These are phyloP conservation scores for Gila robusta DNA, from an alignment of 2,797 vertebrate species.

Conservation along the genomic window DNA sequence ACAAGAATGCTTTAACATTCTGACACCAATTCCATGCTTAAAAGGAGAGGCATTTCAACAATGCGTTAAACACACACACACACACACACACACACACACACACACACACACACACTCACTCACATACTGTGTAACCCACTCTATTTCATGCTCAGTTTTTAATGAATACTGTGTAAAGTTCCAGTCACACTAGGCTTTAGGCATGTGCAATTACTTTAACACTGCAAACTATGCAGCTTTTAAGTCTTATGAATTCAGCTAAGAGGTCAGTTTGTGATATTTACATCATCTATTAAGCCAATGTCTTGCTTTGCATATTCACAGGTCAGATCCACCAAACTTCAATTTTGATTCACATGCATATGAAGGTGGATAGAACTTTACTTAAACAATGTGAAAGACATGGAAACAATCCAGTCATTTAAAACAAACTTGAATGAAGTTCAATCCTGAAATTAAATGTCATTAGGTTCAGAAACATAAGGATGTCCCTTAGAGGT, in stretches of 20 bases:
- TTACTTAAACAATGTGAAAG: too few species aligned
- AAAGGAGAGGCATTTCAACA: not conserved
- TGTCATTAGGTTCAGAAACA: too few species aligned
- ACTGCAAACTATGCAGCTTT: not conserved
- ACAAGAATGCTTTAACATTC: not conserved
- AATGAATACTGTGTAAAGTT: slow-evolving; percentile 4
- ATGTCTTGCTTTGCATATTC: not conserved
- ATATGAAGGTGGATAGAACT: too few species aligned
- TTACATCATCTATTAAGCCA: not conserved
- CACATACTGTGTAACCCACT: not conserved
- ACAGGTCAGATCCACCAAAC: slow-evolving; percentile 4
- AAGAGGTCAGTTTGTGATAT: not conserved
- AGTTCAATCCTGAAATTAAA: too few species aligned
- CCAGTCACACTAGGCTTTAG: not conserved
- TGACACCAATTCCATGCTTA: not conserved
- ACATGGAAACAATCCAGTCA: too few species aligned
- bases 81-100: too few species aligned
- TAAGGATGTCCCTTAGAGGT: not conserved
- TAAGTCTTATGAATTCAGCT: not conserved
- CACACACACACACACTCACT: not conserved
- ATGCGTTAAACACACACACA: too few species aligned
- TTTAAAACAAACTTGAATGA: too few species aligned
- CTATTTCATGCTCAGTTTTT: slow-evolving; percentile 10
- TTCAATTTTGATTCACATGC: not conserved
- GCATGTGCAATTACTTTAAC: not conserved